Percentiles rank a stretch among this genome's conserved stretches.
phyloP scores from a whole-genome alignment of 2,113 vertebrate species.

The Prietella phreatophila region DNA sequence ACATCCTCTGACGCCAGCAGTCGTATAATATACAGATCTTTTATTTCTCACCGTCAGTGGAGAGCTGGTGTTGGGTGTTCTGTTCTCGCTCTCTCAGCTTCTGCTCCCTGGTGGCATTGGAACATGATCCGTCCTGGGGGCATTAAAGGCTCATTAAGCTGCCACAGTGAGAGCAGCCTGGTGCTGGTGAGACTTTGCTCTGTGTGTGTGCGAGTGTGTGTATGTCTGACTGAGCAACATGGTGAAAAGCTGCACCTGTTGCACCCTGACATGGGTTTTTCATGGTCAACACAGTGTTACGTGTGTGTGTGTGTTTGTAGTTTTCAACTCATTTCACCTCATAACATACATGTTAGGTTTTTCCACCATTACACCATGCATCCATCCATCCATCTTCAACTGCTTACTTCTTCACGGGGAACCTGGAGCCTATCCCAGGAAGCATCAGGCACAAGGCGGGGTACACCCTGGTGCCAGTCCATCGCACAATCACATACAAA shows the following conservation, averaged over 20 bases:
- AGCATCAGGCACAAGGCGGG: too few relatives aligned
- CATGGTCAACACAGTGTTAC: not conserved
- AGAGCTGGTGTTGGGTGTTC: slow-evolving; percentile 29
- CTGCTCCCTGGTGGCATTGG: not conserved
- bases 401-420: too few relatives aligned
- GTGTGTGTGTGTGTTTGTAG: too few relatives aligned
- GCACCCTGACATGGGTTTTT: not conserved
- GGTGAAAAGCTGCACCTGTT: slow-evolving; percentile 35
- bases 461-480: too few relatives aligned
- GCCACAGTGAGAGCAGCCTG: slow-evolving; percentile 3
- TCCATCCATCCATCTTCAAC: too few relatives aligned
- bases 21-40: slow-evolving; percentile 8
- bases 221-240: not conserved
- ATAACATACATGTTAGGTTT: not conserved
- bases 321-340: not conserved
- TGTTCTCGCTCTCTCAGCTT: slow-evolving; percentile 5
- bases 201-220: not conserved
- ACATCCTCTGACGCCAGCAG: not conserved
- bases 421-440: too few relatives aligned
- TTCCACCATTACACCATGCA: not conserved
- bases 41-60: not conserved
- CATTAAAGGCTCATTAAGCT: slow-evolving; percentile 48
- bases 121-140: slow-evolving; percentile 25
- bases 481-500: too few relatives aligned
- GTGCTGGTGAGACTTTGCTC: not conserved